Conservation (phyloP, 2,888 invertebrate genomes). For the Esperia sulphurella region DNA sequence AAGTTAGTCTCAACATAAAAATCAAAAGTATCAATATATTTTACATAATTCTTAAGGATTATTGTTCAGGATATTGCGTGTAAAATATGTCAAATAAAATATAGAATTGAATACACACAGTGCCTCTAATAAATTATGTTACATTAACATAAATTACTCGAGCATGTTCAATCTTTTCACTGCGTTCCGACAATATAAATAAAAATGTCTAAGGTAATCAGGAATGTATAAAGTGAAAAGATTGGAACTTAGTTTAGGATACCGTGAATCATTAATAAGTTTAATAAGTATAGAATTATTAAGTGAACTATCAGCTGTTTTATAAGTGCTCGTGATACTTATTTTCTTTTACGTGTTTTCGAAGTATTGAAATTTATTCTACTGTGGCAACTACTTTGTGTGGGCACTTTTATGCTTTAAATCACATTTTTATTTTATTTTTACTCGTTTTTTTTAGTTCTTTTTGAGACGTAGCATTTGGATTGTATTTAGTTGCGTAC, state of each 20-base stretch:
- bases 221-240: slow-evolving; percentile 52
- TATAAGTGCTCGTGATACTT: slow-evolving; percentile 47
- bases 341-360: slow-evolving; percentile 2
- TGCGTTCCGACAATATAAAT: slow-evolving; percentile 28
- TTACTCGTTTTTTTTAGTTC: slow-evolving; percentile 10
- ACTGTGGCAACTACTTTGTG: slow-evolving; percentile 41
- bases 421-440: background rate
- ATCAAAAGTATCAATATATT: slow-evolving; percentile 29
- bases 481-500: slow-evolving; percentile 31
- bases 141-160: slow-evolving; percentile 79
- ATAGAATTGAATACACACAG: slow-evolving; percentile 77
- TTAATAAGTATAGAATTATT: slow-evolving; percentile 57
- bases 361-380: slow-evolving; percentile 5
- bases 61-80: slow-evolving; percentile 51
- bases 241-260: slow-evolving; percentile 67
- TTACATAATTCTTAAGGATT: slow-evolving; percentile 39
- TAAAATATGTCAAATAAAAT: slow-evolving; percentile 61
- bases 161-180: slow-evolving; percentile 72
- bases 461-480: slow-evolving; percentile 49
- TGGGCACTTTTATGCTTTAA: slow-evolving; percentile 9
- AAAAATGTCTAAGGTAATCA: slow-evolving; percentile 2
- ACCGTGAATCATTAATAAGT: slow-evolving; percentile 59
- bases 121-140: slow-evolving; percentile 79
- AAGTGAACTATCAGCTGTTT: slow-evolving; percentile 38
- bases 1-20: slow-evolving; percentile 15